phyloP scores from a whole-genome alignment of 64 coral and sea anemone species.

The Actinia equina region DNA sequence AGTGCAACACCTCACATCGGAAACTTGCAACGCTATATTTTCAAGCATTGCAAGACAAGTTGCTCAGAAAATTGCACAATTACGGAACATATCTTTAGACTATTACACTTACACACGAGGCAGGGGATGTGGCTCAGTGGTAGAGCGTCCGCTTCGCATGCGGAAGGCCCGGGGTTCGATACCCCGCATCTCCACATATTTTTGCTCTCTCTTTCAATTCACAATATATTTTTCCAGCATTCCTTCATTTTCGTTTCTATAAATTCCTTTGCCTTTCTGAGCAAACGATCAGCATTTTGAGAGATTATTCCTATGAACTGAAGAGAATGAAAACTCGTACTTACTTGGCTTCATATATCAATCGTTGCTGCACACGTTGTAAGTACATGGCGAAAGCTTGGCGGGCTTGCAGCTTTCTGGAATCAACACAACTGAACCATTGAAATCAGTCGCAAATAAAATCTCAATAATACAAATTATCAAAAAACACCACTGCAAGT shows the following conservation, averaged over 20 bases:
- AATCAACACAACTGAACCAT: background rate
- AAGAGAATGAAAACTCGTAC: background rate
- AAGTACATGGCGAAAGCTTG: constrained; percentile 98
- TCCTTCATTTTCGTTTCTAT: background rate
- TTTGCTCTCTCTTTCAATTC: too few species aligned
- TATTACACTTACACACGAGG: background rate
- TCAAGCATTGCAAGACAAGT: too few species aligned
- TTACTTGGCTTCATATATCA: constrained; percentile 82
- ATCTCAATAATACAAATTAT: too few species aligned
- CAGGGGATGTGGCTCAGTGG: constrained; percentile 6
- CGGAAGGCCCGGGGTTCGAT: constrained; percentile 38
- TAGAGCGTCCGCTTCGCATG: constrained; percentile 25
- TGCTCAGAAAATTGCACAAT: too few species aligned
- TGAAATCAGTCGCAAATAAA: too few species aligned
- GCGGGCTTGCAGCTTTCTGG: constrained; percentile 86
- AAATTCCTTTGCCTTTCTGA: too few species aligned
- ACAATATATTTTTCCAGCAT: background rate
- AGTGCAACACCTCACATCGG: too few species aligned
- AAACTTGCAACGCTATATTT: too few species aligned
- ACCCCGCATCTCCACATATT: constrained; percentile 21
- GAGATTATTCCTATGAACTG: too few species aligned
- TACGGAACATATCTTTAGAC: background rate
- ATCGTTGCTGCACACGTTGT: constrained; percentile 85
- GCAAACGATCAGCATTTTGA: too few species aligned
- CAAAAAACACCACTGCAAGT: too few species aligned